Base-by-base conservation (phyloP, 2,797 vertebrate genomes). In the Spea hammondii region DNA sequence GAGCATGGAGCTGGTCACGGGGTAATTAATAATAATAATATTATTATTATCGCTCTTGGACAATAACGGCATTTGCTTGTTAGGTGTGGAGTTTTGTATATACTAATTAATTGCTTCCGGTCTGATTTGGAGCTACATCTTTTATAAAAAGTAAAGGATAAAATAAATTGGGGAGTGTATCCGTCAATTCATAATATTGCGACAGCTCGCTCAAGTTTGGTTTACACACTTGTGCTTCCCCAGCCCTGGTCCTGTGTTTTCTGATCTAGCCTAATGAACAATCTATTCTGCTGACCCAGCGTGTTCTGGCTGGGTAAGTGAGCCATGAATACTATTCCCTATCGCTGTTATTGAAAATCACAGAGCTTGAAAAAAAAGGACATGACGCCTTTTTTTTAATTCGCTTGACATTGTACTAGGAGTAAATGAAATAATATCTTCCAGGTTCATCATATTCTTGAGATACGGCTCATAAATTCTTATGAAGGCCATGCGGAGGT, bases 351-450 rank as follows among this genome's bases (percentile, higher is more conserved):
- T 84, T 83, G 76, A 84, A 68, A 83, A 70, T 67, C 75, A 82
- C 74, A 72, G 76, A 73, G 79, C 70, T 79, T 71, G 77, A 79
- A 84, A 74, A 73, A 32, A 32, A 81, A 72, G 79, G 68, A 46
- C 49, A 11, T 46, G 75, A 32, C 32, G 51, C 70, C 82, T 83
- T 65, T n/a, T 44, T 80, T 76, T 68, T 82, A 74, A 78, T 82
- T 83, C 79, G 68, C 85, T 84, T 79, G 84, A 83, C 67, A 62
- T 77, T 72, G 65, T 83, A 78, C 77, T 83, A 74, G 68, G 64
- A 76, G 73, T 84, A 65, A 83, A 82, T 86, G 47, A 82, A 85
- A 81, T 82, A 77, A 80, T 80, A 82, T 82, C 65, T 77, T 82
- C 76, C 70, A 68, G 71, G 66, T 74, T 83, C 82, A 79, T 57